These are phyloP conservation scores for Tricholauxania praeusta DNA, from an alignment of 2,888 invertebrate genomes.

Conservation along the genomic window DNA sequence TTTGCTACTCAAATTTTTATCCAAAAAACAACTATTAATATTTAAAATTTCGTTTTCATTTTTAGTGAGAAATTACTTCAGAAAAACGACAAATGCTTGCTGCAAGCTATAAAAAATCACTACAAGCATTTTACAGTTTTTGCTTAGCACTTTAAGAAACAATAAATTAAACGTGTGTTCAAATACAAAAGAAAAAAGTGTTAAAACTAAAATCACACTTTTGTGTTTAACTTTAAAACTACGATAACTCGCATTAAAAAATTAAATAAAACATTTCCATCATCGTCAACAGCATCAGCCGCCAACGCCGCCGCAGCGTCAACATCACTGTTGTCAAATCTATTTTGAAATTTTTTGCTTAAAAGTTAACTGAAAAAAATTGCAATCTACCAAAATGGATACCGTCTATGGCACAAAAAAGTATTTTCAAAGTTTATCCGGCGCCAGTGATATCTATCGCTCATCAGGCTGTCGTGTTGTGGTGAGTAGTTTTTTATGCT, in stretches of 20 bases:
- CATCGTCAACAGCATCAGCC: background rate
- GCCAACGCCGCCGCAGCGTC: constrained; percentile 1
- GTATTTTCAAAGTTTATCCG: constrained; percentile 67
- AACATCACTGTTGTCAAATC: constrained; percentile 10
- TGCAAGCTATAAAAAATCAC: too few species aligned
- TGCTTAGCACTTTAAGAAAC: too few species aligned
- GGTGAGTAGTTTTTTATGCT: constrained; percentile 57
- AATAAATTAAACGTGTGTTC: too few species aligned
- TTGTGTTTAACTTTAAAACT: too few species aligned
- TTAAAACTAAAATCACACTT: too few species aligned
- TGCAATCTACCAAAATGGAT: constrained; percentile 58
- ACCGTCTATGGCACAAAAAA: constrained; percentile 68
- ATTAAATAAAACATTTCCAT: constrained; percentile 13
- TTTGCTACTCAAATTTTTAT: too few species aligned
- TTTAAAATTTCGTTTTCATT: too few species aligned
- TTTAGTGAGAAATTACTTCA: too few species aligned
- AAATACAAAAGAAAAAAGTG: too few species aligned
- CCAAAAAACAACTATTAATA: too few species aligned
- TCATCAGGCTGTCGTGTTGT: constrained; percentile 62
- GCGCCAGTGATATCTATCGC: constrained; percentile 66
- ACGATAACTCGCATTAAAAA: background rate
- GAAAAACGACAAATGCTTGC: too few species aligned
- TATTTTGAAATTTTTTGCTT: background rate
- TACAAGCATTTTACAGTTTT: too few species aligned
- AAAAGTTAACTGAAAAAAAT: background rate